Conservation (phyloP, 2,888 invertebrate genomes). For the Archips xylosteana region DNA sequence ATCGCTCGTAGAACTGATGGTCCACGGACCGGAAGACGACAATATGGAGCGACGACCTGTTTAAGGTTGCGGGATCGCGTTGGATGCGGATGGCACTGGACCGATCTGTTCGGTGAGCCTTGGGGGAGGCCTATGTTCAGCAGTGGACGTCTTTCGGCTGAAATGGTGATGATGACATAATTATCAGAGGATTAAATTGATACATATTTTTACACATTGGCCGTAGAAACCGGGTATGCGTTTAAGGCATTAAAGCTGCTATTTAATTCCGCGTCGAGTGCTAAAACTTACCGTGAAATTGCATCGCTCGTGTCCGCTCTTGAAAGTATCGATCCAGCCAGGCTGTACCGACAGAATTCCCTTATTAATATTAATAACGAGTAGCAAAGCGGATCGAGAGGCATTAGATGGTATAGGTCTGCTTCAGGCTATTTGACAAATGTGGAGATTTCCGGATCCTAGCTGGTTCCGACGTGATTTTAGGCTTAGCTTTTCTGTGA, state of each 20-base stretch:
- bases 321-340: constrained; percentile 18
- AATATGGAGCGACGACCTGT: no score
- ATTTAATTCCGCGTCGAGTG: neutral
- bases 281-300: neutral
- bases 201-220: no score
- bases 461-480: neutral
- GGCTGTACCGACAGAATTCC: constrained; percentile 4
- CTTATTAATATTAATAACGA: constrained; percentile 39
- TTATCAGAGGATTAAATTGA: no score
- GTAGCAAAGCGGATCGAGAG: constrained; percentile 11
- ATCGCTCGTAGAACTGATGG: no score
- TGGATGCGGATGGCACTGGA: no score
- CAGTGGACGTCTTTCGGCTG: no score
- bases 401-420: constrained; percentile 6
- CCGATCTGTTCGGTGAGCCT: no score
- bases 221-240: no score
- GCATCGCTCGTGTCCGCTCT: neutral
- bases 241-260: neutral
- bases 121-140: no score
- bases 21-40: no score
- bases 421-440: neutral
- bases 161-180: no score
- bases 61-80: no score
- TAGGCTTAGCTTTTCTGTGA: neutral
- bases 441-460: neutral